Evolutionary conservation across 2,888 invertebrate genomes (phyloP), one percentile per base, ranked within the genome.

Genomic region (Cancer borealis): DNA sequence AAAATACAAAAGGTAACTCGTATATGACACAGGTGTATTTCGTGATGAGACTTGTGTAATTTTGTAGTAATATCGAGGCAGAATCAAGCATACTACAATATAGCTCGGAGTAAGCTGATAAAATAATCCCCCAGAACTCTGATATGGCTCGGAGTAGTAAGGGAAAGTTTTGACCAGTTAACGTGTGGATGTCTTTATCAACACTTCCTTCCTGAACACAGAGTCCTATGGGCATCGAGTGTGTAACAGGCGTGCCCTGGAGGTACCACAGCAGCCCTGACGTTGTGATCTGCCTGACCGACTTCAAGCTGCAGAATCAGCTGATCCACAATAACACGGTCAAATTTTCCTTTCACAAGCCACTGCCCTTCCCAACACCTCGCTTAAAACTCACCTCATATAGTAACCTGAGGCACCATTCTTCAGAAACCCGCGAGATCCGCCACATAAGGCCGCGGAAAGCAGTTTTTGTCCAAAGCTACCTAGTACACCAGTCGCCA

Each of bases 381-480:
- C 5, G 12, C 39, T 39, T 17, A 39, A 8, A 8, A 49, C 94
- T 94, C 26, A 94, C 94, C 92, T 92, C 39, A 47, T 47, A 66
- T 92, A 94, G 73, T 92, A 94, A 2, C 46, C 47, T 14, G 91
- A 46, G 26, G 91, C 94, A 1, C 87, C 54, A 54, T 94, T 92
- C 92, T 94, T 94, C 30, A 94, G 90, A 6, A 94, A 30, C 39
- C 91, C 45, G 45, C 87, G 92, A 6, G 94, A 90, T n/a, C 94
- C 94, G 21, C 30, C 54, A 21, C 60, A 66, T 5, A 92, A 39
- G 26, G 91, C 66, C 60, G 87, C 49, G 17, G 92, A 87, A 60
- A 92, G 30, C 3, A 92, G 17, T 88, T 94, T 94, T 6, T 87
- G 60, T n/a, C 92, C 79, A 39, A 94, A n/a, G 87, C 47, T 91